Base-by-base conservation (phyloP, 2,797 vertebrate genomes). In the Pristis pectinata region DNA sequence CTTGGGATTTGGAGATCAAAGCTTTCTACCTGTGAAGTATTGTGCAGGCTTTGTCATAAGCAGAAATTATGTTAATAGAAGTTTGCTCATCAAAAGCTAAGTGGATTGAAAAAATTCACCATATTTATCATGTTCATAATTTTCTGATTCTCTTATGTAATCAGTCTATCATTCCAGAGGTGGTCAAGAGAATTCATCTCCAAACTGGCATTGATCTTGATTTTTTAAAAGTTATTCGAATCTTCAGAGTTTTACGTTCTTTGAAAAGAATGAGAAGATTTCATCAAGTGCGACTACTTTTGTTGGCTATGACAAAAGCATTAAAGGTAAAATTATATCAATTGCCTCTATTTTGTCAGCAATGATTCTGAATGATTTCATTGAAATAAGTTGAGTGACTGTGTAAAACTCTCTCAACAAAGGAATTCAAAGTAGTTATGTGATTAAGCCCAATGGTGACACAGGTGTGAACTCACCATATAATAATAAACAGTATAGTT, bases 231-330 rank as follows among this genome's bases (percentile, higher is more conserved):
- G 17, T 97, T 82, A 95, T 97, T 56, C 96, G 96, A 79, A 96
- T 96, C 94, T 96, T 95, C 85, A 95, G 96, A 6, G 95, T 97
- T 53, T 94, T 97, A 93, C 95, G 96, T 10, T 96, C 96, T 94
- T 95, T 97, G 89, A 97, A 96, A 95, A 96, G 97, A 41, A 96
- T 97, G 94, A 94, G 95, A 72, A 96, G 95, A 94, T 95, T 97
- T 82, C 94, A 37, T 79, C 96, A 96, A 95, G 95, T 97, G 44
- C 95, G 95, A 59, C 95, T 97, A 77, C 96, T 97, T 82, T 95
- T 97, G 95, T 95, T 97, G 95, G 95, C 96, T 87, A 95, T 97
- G 27, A 95, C 95, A 79, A 97, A 96, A 95, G 95, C 96, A n/a
- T 87, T 97, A n/a, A 97, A 96, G 96, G 97, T 97, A 94, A 95